These are phyloP conservation scores for Decapterus maruadsi DNA, from an alignment of 2,797 vertebrate genomes.

Conservation along the genomic window DNA sequence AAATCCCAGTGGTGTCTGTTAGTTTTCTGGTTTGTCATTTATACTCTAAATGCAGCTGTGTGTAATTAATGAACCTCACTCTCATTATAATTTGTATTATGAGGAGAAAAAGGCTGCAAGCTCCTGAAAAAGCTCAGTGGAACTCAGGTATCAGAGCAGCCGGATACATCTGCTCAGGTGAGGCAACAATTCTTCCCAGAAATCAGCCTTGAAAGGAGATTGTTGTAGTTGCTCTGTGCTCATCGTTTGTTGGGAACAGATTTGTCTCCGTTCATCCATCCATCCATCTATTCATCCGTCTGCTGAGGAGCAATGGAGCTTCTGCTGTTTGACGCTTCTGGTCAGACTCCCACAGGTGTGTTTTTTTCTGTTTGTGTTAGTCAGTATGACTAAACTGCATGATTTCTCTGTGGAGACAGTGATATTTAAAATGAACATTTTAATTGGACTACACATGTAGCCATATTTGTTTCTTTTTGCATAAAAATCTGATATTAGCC, in stretches of 20 bases:
- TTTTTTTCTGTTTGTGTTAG: neutral
- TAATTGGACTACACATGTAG: too few species aligned
- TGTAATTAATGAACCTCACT: constrained; percentile 11
- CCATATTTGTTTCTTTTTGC: too few species aligned
- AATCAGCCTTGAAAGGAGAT: too few species aligned
- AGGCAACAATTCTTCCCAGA: neutral
- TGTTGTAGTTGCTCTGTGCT: neutral
- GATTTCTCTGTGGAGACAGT: too few species aligned
- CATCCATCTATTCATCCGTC: neutral
- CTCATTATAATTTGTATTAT: neutral
- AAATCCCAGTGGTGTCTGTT: constrained; percentile 47
- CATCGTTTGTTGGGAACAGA: neutral
- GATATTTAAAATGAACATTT: too few species aligned
- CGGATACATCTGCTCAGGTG: constrained; percentile 9
- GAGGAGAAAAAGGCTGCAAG: neutral
- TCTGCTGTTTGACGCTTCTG: constrained; percentile 6
- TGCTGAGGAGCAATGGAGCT: constrained; percentile 48
- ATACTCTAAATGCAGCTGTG: constrained; percentile 21
- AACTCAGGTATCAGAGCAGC: neutral
- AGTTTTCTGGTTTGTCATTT: neutral
- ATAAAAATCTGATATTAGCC: too few species aligned
- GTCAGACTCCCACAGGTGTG: constrained; percentile 42
- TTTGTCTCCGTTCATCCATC: neutral
- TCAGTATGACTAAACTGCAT: too few species aligned
- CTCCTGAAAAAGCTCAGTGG: constrained; percentile 17